Evolutionary conservation across 1,140 invertebrate genomes (phyloP), one percentile per base, ranked within the genome.

Genomic region (Mizuhopecten yessoensis): DNA sequence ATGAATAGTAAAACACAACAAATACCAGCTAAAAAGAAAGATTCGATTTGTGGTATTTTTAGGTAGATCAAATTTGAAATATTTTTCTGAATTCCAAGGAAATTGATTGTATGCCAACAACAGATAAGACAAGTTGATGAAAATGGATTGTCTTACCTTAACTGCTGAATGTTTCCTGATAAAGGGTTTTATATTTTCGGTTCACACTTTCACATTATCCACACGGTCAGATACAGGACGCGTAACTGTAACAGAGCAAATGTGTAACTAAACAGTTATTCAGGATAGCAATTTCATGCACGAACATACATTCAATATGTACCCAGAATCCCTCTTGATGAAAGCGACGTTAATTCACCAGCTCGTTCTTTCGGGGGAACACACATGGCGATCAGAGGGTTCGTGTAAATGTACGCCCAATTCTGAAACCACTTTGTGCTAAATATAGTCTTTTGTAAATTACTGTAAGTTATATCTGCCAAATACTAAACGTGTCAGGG

Each of bases 391-490:
- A 29, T 75, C 57, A 29, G 57, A 75, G 23, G n/a, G 57, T 75
- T 75, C 29, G 23, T 29, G n/a, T 75, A 75, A n/a, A n/a, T 75
- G 29, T 75, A 75, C 57, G 57, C 57, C 57, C 57, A 75, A 75
- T 75, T 75, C 0, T 75, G 57, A 75, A 75, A n/a, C 57, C 11
- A 75, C 57, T 75, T 75, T 75, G 57, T 75, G 9, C 57, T 75
- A 75, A 75, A 75, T 29, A 75, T 75, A 75, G 57, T n/a, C 57
- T 75, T 75, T 75, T 75, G n/a, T 75, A 29, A 75, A 75, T 49
- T 49, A 49, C 20, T 23, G 3, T 49, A 49, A 49, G 45, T 49
- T 17, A 49, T 75, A 75, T 5, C 57, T 75, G 57, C 57, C 57
- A 75, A 75, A 75, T 75, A 75, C n/a, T 75, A 5, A 75, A n/a